Percentiles rank a stretch among this genome's conserved stretches.
phyloP scores from a whole-genome alignment of 2,113 vertebrate species.

The Australoheros scitulus region DNA sequence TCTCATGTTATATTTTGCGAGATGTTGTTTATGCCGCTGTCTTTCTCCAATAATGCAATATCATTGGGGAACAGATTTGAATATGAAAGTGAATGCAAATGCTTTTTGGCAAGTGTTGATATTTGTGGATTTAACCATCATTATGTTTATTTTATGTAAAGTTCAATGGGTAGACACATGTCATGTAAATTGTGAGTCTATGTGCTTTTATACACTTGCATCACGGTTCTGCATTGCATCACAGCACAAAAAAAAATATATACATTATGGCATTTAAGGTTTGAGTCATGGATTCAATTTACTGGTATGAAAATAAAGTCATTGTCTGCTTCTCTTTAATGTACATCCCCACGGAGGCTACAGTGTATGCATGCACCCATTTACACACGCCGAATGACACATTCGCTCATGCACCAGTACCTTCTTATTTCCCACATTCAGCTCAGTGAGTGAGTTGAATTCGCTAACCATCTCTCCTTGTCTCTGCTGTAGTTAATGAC shows the following conservation, averaged over 20 bases:
- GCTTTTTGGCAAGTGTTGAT: slow-evolving; percentile 37
- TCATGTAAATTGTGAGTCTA: background rate
- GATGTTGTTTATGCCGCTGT: slow-evolving; percentile 31
- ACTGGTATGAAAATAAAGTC: slow-evolving; percentile 11
- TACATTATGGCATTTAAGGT: background rate
- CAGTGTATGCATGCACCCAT: background rate
- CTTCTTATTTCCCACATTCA: slow-evolving; percentile 45
- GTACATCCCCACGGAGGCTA: background rate
- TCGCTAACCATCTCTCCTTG: slow-evolving; percentile 50
- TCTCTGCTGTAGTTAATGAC: slow-evolving; percentile 67
- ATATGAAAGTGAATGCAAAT: slow-evolving; percentile 64
- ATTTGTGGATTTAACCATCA: slow-evolving; percentile 38
- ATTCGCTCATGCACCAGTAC: slow-evolving; percentile 1
- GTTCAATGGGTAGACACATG: background rate
- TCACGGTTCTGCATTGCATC: background rate
- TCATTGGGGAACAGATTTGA: slow-evolving; percentile 45
- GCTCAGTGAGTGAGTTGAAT: slow-evolving; percentile 37
- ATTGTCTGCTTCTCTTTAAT: slow-evolving; percentile 13
- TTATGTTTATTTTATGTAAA: slow-evolving; percentile 52
- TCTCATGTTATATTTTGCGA: slow-evolving; percentile 24
- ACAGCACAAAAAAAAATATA: slow-evolving; percentile 24
- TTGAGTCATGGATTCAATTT: slow-evolving; percentile 22
- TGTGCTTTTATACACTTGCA: background rate
- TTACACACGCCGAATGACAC: background rate
- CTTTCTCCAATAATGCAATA: slow-evolving; percentile 31